phyloP scores from a whole-genome alignment of 2,797 vertebrate genomes.

The Nannoperca australis region DNA sequence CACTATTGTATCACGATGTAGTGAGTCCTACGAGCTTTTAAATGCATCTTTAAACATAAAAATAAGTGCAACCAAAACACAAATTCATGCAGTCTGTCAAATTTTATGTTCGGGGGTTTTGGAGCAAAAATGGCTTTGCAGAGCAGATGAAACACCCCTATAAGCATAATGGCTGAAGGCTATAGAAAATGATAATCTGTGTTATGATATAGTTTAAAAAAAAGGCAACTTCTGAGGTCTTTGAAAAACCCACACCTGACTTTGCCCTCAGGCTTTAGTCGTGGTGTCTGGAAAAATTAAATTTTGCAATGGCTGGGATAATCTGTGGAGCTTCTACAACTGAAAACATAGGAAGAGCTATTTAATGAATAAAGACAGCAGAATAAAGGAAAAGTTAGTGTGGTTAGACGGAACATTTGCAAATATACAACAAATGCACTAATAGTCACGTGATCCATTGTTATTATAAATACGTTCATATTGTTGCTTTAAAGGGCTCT shows the following conservation, averaged over 20 bases:
- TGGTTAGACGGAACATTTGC: not conserved
- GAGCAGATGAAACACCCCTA: slow-evolving; percentile 31
- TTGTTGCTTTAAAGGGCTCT: not conserved
- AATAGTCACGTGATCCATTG: not conserved
- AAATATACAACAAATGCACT: not conserved
- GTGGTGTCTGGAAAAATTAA: not conserved
- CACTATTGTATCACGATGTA: slow-evolving; percentile 29
- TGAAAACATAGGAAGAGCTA: not conserved
- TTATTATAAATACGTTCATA: not conserved
- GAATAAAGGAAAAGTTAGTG: not conserved
- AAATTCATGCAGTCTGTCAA: not conserved
- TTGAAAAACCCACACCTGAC: slow-evolving; percentile 28
- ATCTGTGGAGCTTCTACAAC: not conserved
- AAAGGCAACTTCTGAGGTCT: slow-evolving; percentile 34
- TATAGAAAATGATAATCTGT: slow-evolving; percentile 38
- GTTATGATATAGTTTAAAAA: slow-evolving; percentile 24
- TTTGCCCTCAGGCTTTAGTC: not conserved
- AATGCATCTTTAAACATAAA: not conserved
- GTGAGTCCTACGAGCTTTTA: slow-evolving; percentile 13
- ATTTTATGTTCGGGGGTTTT: slow-evolving; percentile 21
- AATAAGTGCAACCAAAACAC: not conserved
- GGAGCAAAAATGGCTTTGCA: slow-evolving; percentile 10
- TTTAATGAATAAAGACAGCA: slow-evolving; percentile 1
- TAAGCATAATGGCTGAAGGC: slow-evolving; percentile 19
- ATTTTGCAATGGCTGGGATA: slow-evolving; percentile 10